Percentiles rank a stretch among this genome's conserved stretches.
Conservation (phyloP, 2,113 vertebrate species). For the Erinaceus europaeus region DNA sequence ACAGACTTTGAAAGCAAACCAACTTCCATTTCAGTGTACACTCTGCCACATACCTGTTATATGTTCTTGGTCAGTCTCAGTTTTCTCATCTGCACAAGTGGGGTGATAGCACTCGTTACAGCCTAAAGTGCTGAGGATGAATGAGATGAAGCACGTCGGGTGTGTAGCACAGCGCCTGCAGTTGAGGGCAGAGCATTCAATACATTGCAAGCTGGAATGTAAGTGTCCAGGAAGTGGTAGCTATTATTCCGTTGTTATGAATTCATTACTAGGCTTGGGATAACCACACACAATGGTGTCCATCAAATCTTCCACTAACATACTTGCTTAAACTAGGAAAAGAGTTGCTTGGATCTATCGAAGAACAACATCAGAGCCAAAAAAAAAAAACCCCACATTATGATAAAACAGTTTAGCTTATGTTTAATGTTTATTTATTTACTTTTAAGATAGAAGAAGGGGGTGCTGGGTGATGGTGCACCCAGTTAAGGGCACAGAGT, state of each 20-base stretch:
- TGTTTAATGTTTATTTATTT: too few relatives aligned
- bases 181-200: neutral
- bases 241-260: too few relatives aligned
- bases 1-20: neutral
- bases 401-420: neutral
- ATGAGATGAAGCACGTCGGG: neutral
- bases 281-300: neutral
- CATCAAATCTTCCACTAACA: neutral
- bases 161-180: neutral
- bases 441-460: too few relatives aligned
- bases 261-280: neutral
- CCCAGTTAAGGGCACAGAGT: too few relatives aligned
- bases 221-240: neutral
- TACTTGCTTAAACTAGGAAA: neutral
- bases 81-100: neutral
- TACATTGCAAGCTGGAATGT: neutral
- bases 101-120: neutral
- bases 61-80: neutral
- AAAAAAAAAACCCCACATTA: neutral
- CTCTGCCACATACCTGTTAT: neutral
- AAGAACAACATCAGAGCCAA: too few relatives aligned
- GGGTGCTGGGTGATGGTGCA: too few relatives aligned
- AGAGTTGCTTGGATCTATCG: neutral
- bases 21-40: neutral
- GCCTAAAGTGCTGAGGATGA: neutral